Evolutionary conservation across 2,888 invertebrate genomes (phyloP).

Genomic region (Amphipyra tragopoginis): DNA sequence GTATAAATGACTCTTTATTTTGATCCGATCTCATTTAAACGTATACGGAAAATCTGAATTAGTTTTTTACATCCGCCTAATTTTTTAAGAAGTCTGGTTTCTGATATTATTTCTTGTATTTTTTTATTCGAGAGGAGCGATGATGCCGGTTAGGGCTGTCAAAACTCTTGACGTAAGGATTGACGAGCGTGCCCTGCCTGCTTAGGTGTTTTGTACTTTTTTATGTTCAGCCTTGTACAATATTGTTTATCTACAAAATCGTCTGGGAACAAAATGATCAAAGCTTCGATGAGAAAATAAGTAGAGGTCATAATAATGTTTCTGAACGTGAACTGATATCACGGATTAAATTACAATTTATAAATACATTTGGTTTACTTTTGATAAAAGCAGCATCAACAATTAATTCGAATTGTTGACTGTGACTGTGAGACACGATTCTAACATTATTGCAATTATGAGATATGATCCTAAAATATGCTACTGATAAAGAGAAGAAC

Average conservation of each 20-base stretch:
- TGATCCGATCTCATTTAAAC: slow-evolving; percentile 38
- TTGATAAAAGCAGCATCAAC: slow-evolving; percentile 4
- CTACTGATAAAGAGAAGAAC: slow-evolving; percentile 20
- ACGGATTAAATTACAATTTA: slow-evolving; percentile 28
- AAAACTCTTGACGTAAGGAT: slow-evolving; percentile 87
- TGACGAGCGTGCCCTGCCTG: slow-evolving; percentile 84
- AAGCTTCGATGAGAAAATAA: slow-evolving; percentile 52
- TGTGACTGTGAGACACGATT: too few relatives aligned
- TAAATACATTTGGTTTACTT: slow-evolving; percentile 14
- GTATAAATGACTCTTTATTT: slow-evolving; percentile 19
- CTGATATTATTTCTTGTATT: slow-evolving; percentile 73
- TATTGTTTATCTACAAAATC: slow-evolving; percentile 75
- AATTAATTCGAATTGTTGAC: slow-evolving; percentile 1
- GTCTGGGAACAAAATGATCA: slow-evolving; percentile 64
- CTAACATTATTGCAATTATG: too few relatives aligned
- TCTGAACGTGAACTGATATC: slow-evolving; percentile 18
- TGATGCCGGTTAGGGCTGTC: slow-evolving; percentile 89
- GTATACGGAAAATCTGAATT: slow-evolving; percentile 46
- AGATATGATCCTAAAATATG: not conserved
- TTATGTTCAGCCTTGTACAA: slow-evolving; percentile 78
- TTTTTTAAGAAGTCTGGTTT: slow-evolving; percentile 59
- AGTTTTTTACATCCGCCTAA: slow-evolving; percentile 53
- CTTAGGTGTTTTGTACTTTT: slow-evolving; percentile 80
- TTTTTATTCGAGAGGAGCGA: slow-evolving; percentile 71
- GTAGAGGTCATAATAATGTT: slow-evolving; percentile 43